Base-by-base conservation (phyloP, 2,797 vertebrate species). In the Triplophysa yarkandensis region DNA sequence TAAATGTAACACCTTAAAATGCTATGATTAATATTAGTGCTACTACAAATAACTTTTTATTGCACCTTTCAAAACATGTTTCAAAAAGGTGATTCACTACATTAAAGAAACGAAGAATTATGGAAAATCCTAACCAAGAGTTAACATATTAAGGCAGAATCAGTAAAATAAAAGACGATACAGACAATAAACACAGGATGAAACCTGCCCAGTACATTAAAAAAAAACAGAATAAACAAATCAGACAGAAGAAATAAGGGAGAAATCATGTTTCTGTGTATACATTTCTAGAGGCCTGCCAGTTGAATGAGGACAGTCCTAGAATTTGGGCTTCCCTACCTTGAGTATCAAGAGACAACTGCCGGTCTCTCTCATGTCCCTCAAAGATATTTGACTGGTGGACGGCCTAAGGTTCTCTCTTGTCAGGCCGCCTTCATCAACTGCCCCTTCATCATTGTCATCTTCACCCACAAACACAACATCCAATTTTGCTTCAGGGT, bases 401-500 rank as follows among this genome's bases (percentile, higher is more conserved):
- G 52, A 79, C 14, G 2, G 79, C 55, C 78, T 68, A 27, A 83
- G 60, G 54, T 77, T 77, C 46, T 79, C 76, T 65, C 80, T 76
- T 11, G 69, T 79, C 1, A 64, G 80, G 30, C 73, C 62, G 14
- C 78, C 78, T 63, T 78, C 58, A 9, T 78, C 78, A 46, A 80
- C 50, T 62, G 80, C 65, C 43, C 80, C 80, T 72, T 80, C 81
- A 25, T 21, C 62, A 64, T 71, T 78, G 16, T 54, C n/a, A 23
- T 68, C 75, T 43, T 50, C 57, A 65, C 81, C 70, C 36, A 83
- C 79, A 77, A 79, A 81, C 23, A 80, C 67, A 62, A 80, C 25
- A n/a, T 77, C 75, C 30, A 78, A 30, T 66, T 81, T 83, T 69
- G 74, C 68, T 72, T 68, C 46, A 41, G 81, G 75, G 63, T 80